Evolutionary conservation across 2,113 vertebrate genomes (phyloP).

Genomic region (Bos indicus): DNA sequence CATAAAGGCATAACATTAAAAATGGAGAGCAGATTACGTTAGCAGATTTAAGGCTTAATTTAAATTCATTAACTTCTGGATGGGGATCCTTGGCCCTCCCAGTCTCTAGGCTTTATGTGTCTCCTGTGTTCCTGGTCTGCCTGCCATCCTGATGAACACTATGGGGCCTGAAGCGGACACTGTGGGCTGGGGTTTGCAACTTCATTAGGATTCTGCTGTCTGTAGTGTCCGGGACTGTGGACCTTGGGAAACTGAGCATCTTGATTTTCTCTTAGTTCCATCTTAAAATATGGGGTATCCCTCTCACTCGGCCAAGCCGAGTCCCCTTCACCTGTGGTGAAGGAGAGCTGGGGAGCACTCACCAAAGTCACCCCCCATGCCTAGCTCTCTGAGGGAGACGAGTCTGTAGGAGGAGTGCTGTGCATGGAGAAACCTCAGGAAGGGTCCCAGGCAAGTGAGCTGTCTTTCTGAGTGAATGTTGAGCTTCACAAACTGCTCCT

Average conservation of each 20-base stretch:
- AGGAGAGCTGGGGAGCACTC: not conserved
- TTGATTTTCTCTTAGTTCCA: not conserved
- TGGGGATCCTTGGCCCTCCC: not conserved
- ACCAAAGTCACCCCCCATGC: too few relatives aligned
- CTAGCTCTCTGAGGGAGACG: not conserved
- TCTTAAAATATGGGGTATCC: not conserved
- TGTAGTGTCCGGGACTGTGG: not conserved
- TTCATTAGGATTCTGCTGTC: not conserved
- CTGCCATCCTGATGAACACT: not conserved
- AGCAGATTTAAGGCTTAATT: slow-evolving; percentile 8
- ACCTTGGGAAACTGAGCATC: not conserved
- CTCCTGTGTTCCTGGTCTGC: not conserved
- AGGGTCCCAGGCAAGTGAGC: not conserved
- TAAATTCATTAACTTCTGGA: not conserved
- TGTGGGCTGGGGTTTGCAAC: not conserved
- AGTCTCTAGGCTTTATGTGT: not conserved
- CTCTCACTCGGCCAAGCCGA: not conserved
- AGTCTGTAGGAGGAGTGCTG: not conserved
- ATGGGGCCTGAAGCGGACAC: not conserved
- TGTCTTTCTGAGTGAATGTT: not conserved
- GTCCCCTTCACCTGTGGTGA: not conserved
- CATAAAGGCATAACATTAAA: not conserved
- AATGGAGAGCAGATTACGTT: slow-evolving; percentile 13
- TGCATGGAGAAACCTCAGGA: not conserved
- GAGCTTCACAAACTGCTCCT: not conserved